These are phyloP conservation scores for Tamias sibiricus DNA, from an alignment of 2,113 vertebrate genomes.

Conservation along the genomic window DNA sequence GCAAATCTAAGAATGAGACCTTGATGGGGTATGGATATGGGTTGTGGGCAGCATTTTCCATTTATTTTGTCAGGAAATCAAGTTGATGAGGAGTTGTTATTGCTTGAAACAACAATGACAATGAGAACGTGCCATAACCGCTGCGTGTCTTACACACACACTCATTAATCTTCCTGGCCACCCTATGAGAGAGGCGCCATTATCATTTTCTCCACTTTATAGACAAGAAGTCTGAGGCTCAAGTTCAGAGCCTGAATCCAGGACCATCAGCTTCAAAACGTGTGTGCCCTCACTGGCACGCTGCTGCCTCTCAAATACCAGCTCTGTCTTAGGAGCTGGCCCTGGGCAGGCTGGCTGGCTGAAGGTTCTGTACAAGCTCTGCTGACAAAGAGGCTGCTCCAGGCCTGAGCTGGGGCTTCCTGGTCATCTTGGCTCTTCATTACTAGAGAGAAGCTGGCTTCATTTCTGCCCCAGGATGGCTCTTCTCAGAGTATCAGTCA, in stretches of 20 bases:
- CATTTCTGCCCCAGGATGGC: background rate
- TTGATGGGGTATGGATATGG: background rate
- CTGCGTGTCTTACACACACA: background rate
- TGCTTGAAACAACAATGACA: background rate
- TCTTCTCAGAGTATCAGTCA: background rate
- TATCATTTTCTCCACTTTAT: background rate
- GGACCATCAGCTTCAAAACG: background rate
- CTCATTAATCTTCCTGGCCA: background rate
- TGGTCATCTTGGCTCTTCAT: background rate
- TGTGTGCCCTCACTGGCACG: background rate
- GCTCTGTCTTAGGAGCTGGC: background rate
- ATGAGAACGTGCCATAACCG: background rate
- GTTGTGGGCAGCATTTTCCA: background rate
- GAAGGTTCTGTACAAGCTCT: background rate
- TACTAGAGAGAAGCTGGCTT: background rate
- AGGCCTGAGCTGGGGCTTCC: background rate
- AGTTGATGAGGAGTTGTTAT: background rate
- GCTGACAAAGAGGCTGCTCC: background rate
- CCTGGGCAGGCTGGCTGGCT: background rate
- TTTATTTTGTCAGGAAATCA: slow-evolving; percentile 14
- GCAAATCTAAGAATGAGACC: slow-evolving; percentile 29
- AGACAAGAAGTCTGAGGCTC: background rate
- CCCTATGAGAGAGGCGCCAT: rapidly evolving
- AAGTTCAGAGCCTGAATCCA: background rate
- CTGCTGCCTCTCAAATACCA: background rate